phyloP scores from a whole-genome alignment of 2,888 invertebrate species.

The Zootermopsis nevadensis region DNA sequence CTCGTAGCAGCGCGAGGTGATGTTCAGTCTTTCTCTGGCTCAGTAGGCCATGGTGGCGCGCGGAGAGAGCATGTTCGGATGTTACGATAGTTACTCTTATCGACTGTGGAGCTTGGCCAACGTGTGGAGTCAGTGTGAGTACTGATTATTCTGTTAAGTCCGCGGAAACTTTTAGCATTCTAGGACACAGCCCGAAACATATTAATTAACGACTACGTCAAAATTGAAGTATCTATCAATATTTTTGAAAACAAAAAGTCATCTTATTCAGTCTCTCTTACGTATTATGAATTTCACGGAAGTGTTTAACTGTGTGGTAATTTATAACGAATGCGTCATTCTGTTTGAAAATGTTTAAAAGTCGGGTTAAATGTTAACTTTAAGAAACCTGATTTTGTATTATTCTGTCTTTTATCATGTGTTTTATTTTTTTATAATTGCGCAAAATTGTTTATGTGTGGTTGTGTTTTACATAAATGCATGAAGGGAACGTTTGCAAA shows the following conservation, averaged over 20 bases:
- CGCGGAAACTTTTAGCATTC: not conserved
- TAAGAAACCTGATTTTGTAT: too few species aligned
- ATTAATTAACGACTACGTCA: not conserved
- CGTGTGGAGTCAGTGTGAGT: slow-evolving; percentile 81
- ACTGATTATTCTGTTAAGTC: slow-evolving; percentile 11
- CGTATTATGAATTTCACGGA: too few species aligned
- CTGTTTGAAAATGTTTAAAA: too few species aligned
- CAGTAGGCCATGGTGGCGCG: slow-evolving; percentile 87
- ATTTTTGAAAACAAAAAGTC: not conserved
- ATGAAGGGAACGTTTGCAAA: too few species aligned
- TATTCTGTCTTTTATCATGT: too few species aligned
- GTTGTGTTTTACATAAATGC: too few species aligned
- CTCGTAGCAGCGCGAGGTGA: not conserved
- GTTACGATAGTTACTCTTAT: slow-evolving; percentile 81
- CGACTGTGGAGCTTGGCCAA: slow-evolving; percentile 82
- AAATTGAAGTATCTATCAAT: not conserved
- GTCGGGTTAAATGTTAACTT: too few species aligned
- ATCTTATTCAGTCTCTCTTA: too few species aligned
- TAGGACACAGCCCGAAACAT: not conserved
- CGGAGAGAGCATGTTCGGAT: slow-evolving; percentile 80
- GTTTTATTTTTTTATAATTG: too few species aligned
- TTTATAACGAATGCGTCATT: too few species aligned
- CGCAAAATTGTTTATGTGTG: too few species aligned
- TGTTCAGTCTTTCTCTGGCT: slow-evolving; percentile 45
- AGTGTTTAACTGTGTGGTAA: too few species aligned